phyloP scores from a whole-genome alignment of 2,113 vertebrate species.

The Nyctibius bracteatus region DNA sequence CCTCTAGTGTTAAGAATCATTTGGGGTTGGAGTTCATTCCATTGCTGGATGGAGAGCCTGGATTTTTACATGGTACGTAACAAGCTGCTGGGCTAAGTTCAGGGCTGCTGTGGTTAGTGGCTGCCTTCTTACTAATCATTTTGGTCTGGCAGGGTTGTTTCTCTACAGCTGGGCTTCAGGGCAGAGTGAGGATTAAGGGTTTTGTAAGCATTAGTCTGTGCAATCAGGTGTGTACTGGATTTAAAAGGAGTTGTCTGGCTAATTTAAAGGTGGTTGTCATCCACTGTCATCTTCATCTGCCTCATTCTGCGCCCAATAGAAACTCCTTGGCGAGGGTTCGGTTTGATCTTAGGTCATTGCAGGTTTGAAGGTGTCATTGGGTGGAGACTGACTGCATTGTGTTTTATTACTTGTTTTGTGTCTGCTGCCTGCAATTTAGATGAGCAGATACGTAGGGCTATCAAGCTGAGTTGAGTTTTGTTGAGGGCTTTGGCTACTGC shows the following conservation, averaged over 20 bases:
- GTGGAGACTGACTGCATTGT: not conserved
- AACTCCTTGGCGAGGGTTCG: not conserved
- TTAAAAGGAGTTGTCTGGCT: not conserved
- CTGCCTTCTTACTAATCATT: not conserved
- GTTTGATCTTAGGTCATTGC: not conserved
- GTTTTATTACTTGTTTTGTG: not conserved
- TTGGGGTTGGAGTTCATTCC: not conserved
- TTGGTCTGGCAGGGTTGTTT: not conserved
- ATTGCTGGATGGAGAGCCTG: not conserved
- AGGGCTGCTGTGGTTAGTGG: not conserved
- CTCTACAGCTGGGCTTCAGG: not conserved
- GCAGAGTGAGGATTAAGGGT: not conserved
- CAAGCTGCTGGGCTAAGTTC: not conserved
- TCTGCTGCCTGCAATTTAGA: not conserved
- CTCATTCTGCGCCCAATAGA: fast-evolving
- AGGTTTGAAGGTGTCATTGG: not conserved
- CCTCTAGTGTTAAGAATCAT: not conserved
- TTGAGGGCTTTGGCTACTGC: not conserved
- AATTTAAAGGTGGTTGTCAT: not conserved
- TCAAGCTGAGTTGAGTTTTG: not conserved
- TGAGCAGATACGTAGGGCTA: not conserved
- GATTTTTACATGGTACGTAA: fast-evolving
- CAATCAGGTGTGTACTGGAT: not conserved
- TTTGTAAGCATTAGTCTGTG: not conserved
- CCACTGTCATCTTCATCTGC: not conserved